These are phyloP conservation scores for Rhipidura dahli DNA, from an alignment of 2,113 vertebrate species.

Conservation along the genomic window DNA sequence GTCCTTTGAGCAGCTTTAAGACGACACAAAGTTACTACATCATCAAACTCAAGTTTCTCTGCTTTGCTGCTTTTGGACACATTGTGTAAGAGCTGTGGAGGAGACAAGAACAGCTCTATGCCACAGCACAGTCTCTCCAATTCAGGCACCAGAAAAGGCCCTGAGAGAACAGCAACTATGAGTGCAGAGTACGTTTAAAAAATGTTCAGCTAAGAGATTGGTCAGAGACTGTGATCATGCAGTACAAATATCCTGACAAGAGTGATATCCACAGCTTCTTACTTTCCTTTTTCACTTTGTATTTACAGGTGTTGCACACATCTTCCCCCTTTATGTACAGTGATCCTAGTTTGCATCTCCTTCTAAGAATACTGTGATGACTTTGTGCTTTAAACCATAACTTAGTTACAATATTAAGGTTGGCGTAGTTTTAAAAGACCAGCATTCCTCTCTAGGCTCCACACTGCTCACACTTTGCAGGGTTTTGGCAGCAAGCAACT, in stretches of 20 bases:
- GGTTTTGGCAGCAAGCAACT: neutral
- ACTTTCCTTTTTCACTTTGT: neutral
- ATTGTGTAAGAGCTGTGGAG: neutral
- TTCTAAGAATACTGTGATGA: neutral
- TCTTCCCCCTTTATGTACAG: neutral
- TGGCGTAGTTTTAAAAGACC: neutral
- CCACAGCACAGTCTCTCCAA: neutral
- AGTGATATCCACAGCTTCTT: neutral
- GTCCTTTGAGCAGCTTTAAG: neutral
- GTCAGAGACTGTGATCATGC: neutral
- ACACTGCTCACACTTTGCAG: neutral
- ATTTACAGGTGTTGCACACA: neutral
- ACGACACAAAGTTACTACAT: neutral
- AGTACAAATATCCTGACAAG: neutral
- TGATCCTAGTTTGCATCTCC: neutral
- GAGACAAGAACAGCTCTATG: neutral
- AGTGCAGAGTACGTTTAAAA: neutral
- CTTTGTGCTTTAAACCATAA: neutral
- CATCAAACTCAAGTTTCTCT: neutral
- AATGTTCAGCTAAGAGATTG: neutral
- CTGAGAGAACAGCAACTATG: neutral
- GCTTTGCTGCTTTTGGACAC: neutral
- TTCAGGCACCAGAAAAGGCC: neutral
- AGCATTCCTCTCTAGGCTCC: neutral
- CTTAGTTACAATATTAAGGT: neutral